Conservation (phyloP, 2,113 vertebrate genomes). For the Willisornis vidua region DNA sequence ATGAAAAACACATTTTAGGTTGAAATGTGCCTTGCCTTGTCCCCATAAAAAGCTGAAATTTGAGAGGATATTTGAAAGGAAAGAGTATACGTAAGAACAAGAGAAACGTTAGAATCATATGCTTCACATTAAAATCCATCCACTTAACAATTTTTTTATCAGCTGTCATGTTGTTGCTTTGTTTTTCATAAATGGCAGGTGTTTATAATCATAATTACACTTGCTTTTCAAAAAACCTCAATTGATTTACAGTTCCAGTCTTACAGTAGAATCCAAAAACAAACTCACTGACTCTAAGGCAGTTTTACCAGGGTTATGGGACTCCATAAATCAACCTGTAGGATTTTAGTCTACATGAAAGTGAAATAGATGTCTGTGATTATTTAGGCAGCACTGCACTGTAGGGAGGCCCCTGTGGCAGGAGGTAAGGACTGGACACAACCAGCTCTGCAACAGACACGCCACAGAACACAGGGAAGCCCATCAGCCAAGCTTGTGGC, state of each 20-base stretch:
- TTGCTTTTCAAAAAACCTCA: background rate
- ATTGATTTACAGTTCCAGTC: background rate
- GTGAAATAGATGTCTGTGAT: background rate
- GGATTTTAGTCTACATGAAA: background rate
- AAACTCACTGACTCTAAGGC: background rate
- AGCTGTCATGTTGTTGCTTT: background rate
- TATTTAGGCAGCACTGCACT: accelerated
- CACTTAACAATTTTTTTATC: background rate
- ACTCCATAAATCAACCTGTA: background rate
- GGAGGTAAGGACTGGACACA: background rate
- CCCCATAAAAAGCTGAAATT: background rate
- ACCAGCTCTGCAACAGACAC: background rate
- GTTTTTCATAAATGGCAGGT: background rate
- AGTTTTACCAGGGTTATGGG: background rate
- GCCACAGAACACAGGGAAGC: background rate
- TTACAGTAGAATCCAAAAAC: background rate
- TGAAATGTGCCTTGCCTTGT: background rate
- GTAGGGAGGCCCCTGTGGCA: background rate
- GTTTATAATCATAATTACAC: background rate
- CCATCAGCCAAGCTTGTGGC: background rate
- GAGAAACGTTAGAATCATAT: background rate
- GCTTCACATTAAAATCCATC: background rate
- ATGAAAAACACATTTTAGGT: background rate
- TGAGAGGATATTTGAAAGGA: background rate
- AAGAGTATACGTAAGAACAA: background rate